These are phyloP conservation scores for Zophobas atratus DNA, from an alignment of 1,140 invertebrate species.

Conservation along the genomic window DNA sequence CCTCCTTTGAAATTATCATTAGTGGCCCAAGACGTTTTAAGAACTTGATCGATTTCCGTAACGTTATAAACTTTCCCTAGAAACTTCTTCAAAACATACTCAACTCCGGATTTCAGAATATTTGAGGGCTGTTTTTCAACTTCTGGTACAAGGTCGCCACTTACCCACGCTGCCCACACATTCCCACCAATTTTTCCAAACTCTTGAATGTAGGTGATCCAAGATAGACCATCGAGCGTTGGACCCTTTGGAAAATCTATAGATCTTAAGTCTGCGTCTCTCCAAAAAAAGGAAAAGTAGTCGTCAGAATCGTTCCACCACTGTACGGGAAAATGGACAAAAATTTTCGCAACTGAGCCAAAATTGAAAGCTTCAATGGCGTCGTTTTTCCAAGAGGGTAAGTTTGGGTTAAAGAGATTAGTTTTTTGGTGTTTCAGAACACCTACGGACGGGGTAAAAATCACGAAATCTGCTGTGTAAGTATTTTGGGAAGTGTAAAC, in stretches of 20 bases:
- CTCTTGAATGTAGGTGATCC: background rate
- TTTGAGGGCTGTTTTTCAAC: constrained; percentile 70
- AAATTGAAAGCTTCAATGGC: no score
- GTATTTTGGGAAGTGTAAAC: no score
- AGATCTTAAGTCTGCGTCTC: background rate
- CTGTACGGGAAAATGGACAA: background rate
- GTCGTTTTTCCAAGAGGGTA: no score
- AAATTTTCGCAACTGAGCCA: no score
- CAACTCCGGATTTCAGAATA: constrained; percentile 67
- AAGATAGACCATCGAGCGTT: background rate
- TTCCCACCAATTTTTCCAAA: constrained; percentile 61
- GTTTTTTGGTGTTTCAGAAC: no score
- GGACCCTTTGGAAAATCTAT: background rate
- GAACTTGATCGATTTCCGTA: constrained; percentile 66
- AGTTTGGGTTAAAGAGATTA: no score
- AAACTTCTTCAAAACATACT: constrained; percentile 68
- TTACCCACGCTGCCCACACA: constrained; percentile 72
- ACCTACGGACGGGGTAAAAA: no score
- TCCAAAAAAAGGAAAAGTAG: background rate
- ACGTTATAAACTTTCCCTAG: constrained; percentile 69
- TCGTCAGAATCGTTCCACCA: background rate
- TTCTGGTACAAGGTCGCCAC: constrained; percentile 69
- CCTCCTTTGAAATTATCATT: constrained; percentile 49
- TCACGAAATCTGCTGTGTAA: no score
- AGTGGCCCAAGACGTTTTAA: constrained; percentile 36